Conservation (phyloP, 2,888 invertebrate species). For the Zygothrica quintamaculata region DNA sequence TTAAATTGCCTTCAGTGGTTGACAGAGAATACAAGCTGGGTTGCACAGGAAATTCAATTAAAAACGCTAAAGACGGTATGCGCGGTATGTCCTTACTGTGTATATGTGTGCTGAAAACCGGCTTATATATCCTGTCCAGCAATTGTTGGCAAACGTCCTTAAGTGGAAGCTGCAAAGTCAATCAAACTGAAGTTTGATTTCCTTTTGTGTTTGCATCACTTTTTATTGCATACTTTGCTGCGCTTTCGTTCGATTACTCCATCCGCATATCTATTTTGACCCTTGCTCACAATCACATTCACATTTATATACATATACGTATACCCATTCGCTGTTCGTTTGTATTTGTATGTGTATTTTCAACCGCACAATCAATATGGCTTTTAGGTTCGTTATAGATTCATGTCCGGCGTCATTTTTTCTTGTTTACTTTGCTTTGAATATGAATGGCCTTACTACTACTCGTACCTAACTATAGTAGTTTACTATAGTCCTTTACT, state of each 20-base stretch:
- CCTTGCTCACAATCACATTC: not conserved
- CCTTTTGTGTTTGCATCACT: slow-evolving; percentile 23
- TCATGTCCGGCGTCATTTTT: slow-evolving; percentile 48
- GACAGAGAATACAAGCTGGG: slow-evolving; percentile 31
- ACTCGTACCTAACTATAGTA: not conserved
- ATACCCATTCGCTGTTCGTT: slow-evolving; percentile 7
- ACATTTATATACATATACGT: too few species aligned
- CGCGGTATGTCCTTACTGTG: slow-evolving; percentile 10
- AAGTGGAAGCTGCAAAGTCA: slow-evolving; percentile 54
- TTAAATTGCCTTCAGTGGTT: slow-evolving; percentile 45
- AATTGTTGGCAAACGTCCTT: slow-evolving; percentile 28
- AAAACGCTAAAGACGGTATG: slow-evolving; percentile 57
- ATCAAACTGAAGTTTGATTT: slow-evolving; percentile 71
- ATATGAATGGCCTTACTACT: slow-evolving; percentile 30
- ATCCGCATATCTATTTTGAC: too few species aligned
- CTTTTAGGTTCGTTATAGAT: slow-evolving; percentile 68
- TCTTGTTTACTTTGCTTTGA: slow-evolving; percentile 20
- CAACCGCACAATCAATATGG: slow-evolving; percentile 53
- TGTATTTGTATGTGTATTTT: slow-evolving; percentile 5
- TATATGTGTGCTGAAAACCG: slow-evolving; percentile 48
- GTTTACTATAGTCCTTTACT: too few species aligned
- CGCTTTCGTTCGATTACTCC: slow-evolving; percentile 20
- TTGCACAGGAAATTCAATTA: slow-evolving; percentile 63
- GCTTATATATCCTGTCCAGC: slow-evolving; percentile 55
- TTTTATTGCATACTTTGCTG: slow-evolving; percentile 67